Conservation (phyloP, 2,113 vertebrate genomes). For the Halcyon malimbica region DNA sequence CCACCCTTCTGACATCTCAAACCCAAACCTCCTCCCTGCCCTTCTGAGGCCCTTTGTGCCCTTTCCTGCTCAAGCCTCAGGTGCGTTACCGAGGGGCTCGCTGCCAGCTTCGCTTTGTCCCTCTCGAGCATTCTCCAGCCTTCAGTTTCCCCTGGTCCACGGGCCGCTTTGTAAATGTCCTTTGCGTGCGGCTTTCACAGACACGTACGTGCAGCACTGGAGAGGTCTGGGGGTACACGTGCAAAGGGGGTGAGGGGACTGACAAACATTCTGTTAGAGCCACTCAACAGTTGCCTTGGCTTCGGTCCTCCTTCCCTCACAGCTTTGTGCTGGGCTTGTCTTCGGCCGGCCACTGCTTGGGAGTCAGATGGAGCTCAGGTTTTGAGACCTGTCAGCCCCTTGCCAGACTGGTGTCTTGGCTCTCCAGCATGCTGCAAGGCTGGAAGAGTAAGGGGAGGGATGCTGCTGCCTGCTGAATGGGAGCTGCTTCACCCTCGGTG, state of each 20-base stretch:
- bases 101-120: neutral
- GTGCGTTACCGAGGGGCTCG: neutral
- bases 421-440: neutral
- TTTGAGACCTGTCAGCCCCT: neutral
- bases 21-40: neutral
- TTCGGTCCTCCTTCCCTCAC: neutral
- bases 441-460: neutral
- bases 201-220: neutral
- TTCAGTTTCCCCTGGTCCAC: neutral
- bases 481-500: neutral
- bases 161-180: neutral
- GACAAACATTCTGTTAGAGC: neutral
- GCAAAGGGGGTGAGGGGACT: neutral
- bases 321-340: neutral
- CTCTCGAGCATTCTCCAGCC: neutral
- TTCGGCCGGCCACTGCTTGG: accelerated
- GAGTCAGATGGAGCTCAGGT: neutral
- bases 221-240: neutral
- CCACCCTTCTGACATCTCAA: neutral
- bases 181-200: neutral
- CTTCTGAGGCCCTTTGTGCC: neutral
- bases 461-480: neutral
- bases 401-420: neutral
- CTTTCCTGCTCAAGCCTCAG: neutral
- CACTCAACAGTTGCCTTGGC: neutral